Base-by-base conservation (phyloP, 1,140 invertebrate species). In the Piezodorus guildinii region DNA sequence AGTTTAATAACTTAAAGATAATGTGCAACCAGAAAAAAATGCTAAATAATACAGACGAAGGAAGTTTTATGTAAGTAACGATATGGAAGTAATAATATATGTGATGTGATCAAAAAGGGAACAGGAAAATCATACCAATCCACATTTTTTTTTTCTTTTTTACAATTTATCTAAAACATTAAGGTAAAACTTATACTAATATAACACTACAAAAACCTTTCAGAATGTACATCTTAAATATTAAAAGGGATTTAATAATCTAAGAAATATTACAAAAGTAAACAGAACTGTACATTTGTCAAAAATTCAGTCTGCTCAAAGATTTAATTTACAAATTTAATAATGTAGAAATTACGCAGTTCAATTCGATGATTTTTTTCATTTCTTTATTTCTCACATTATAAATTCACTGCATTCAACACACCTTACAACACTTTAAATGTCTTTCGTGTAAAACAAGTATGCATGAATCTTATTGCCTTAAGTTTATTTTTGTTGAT, bases 211-310 rank as follows among this genome's bases (percentile, higher is more conserved):
- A 23, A 25, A 56, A 56, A 23, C 52, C 34, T 39, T 39, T 39
- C 6, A 56, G 23, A 56, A 56, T 56, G 19, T 56, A 56, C 52
- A 56, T 56, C 52, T 56, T 56, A 56, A 23, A 23, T 23, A 56
- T 23, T 56, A 56, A 5, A 56, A 56, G 52, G 52, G 15, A 10
- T 56, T 56, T 56, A 23, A 56, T 25, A 56, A 56, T 56, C 52
- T 56, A 56, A 56, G 52, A 56, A 56, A 56, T 56, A 56, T 56
- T 56, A 56, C 52, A 56, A 56, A 56, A 56, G 52, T 56, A 56
- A 56, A 56, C 52, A 56, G 52, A 56, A 27, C 52, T 56, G 23
- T 56, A 56, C 52, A 56, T 56, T 56, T 49, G 19, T 56, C 52
- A 14, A 56, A 56, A 56, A 56, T 56, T 56, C 52, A 56, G 52